Conservation (phyloP, 92 coral and sea anemone genomes). For the Zoanthus solanderi region DNA sequence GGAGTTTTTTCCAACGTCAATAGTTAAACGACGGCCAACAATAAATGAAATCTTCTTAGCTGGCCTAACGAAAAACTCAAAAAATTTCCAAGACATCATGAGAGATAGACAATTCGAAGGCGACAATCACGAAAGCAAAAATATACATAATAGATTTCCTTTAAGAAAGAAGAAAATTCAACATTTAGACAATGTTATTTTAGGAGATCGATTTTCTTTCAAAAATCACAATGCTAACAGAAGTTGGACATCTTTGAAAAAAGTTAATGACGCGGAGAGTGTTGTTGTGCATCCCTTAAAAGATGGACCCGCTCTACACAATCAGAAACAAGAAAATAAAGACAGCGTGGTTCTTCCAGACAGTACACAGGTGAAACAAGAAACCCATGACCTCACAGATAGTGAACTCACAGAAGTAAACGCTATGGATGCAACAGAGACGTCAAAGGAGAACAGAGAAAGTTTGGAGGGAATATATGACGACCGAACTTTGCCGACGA, state of each 20-base stretch:
- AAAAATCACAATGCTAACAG: neutral
- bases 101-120: neutral
- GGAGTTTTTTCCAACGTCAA: neutral
- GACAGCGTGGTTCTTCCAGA: neutral
- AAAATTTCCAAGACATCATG: neutral
- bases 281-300: neutral
- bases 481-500: neutral
- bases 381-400: neutral
- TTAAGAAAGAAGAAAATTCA: neutral
- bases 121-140: neutral
- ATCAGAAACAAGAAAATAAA: neutral
- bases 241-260: slow-evolving; percentile 1
- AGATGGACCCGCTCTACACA: neutral
- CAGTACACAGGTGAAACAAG: neutral
- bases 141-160: neutral
- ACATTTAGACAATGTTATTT: neutral
- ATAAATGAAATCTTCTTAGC: neutral
- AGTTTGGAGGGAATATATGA: neutral
- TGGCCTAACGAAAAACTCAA: neutral
- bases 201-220: neutral
- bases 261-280: neutral
- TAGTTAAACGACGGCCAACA: slow-evolving; percentile 3
- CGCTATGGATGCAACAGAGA: neutral
- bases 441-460: neutral
- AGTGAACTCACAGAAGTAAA: neutral